Percentiles rank a stretch among this genome's conserved stretches.
Evolutionary conservation across 2,113 vertebrate genomes (phyloP).

Genomic region (Pyrgilauda ruficollis): DNA sequence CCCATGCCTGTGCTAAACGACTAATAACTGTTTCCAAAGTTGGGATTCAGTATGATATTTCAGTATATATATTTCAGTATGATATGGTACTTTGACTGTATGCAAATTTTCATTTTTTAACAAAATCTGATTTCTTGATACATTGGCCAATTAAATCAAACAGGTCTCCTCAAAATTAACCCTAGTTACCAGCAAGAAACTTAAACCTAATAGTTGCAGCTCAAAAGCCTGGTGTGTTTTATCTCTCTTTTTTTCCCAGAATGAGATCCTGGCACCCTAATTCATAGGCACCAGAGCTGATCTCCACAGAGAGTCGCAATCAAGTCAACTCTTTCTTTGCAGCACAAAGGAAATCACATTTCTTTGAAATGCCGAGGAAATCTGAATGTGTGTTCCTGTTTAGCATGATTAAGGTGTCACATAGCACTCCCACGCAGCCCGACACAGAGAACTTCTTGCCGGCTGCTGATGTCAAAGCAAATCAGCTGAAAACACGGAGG

Average conservation of each 20-base stretch:
- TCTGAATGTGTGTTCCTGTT: conserved; percentile 66
- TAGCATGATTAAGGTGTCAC: conserved; percentile 70
- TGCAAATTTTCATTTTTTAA: not conserved
- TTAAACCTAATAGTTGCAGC: not conserved
- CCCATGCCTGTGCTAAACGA: not conserved
- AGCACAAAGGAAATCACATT: conserved; percentile 67
- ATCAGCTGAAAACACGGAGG: conserved; percentile 52
- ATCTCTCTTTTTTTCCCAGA: not conserved
- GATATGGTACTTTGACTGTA: not conserved
- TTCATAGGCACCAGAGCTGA: not conserved
- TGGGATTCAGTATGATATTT: not conserved
- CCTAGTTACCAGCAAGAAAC: not conserved
- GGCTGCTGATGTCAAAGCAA: conserved; percentile 68
- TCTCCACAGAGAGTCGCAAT: conserved; percentile 46
- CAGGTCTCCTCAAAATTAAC: not conserved
- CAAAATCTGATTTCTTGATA: not conserved
- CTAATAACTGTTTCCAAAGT: not conserved
- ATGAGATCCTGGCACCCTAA: conserved; percentile 22
- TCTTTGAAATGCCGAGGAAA: conserved; percentile 60
- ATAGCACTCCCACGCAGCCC: conserved; percentile 64
- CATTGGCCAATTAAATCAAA: not conserved
- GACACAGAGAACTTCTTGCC: conserved; percentile 62
- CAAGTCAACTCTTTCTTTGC: conserved; percentile 49
- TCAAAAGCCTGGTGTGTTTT: not conserved
- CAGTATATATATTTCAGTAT: not conserved